Base-by-base conservation (phyloP, 2,888 invertebrate species). In the Tetragonisca angustula region DNA sequence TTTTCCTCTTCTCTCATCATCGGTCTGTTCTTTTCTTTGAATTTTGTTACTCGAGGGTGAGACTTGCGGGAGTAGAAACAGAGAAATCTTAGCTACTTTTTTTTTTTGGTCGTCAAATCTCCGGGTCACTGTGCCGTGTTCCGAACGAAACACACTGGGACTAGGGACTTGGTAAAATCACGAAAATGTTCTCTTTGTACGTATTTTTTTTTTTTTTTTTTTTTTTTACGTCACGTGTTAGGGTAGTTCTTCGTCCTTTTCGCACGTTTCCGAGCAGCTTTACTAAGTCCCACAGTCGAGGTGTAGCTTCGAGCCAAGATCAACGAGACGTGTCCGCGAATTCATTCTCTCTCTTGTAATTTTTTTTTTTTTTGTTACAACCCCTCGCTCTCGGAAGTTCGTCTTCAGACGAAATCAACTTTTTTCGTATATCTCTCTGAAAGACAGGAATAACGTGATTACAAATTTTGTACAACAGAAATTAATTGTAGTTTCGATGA, bases 51-150 rank as follows among this genome's bases (percentile, higher is more conserved):
- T 73, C 36, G 59, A 36, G 81, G 81, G 61, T 24, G 76, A 61
- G 61, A 77, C 73, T 84, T 77, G 84, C 85, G 80, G 84, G 85
- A 80, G 36, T 43, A 43, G 67, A 64, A 75, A 84, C 79, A 77
- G 74, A 77, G 76, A 71, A n/a, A 21, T 74, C 74, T 59, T 43
- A 76, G 76, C 81, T 85, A 82, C 71, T 43, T 43, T 43, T 43
- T 43, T 43, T 43, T 43, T 43, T 43, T 36, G 43, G 9, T 43
- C 43, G 43, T 43, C 75, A 71, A 80, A 83, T 71, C 83, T 76
- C 80, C 76, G 76, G 9, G 19, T 19, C 43, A 59, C 24, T 49
- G 64, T 54, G 83, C 43, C 49, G 61, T 21, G 67, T 56, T 79
- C 49, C 64, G 52, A 32, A 65, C 52, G 27, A 64, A 54, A 72